Percentiles rank a stretch among this genome's conserved stretches.
Evolutionary conservation across 2,113 vertebrate species (phyloP).

Genomic region (Heterocephalus glaber): DNA sequence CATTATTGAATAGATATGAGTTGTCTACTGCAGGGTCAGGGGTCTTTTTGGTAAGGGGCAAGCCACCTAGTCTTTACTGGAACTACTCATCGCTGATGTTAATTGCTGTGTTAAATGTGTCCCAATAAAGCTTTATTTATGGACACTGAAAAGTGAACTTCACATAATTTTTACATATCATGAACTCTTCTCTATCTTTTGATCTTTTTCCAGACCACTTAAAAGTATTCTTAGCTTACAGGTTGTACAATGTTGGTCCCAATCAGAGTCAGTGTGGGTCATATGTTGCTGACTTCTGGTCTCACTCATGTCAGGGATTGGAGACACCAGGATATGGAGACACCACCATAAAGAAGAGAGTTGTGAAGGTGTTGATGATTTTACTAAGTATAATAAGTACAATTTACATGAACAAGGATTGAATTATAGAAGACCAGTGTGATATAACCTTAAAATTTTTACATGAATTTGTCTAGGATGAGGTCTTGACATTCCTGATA

Average conservation of each 20-base stretch:
- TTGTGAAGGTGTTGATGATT: neutral
- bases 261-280: neutral
- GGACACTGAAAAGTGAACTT: conserved; percentile 15
- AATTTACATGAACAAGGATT: neutral
- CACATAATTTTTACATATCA: neutral
- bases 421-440: neutral
- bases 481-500: neutral
- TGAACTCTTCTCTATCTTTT: neutral
- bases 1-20: neutral
- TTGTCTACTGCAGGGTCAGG: neutral
- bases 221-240: neutral
- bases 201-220: neutral
- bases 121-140: neutral
- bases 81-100: neutral
- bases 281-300: neutral
- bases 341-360: neutral
- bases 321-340: neutral
- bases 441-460: conserved; percentile 6
- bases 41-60: neutral
- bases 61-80: neutral
- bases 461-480: neutral
- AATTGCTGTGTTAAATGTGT: neutral
- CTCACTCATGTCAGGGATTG: neutral
- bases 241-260: neutral
- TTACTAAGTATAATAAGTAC: no score